A percentile compares a stretch with the other conserved stretches of the same genome.
phyloP scores from a whole-genome alignment of 2,113 vertebrate species.

The Odontophorus gujanensis region DNA sequence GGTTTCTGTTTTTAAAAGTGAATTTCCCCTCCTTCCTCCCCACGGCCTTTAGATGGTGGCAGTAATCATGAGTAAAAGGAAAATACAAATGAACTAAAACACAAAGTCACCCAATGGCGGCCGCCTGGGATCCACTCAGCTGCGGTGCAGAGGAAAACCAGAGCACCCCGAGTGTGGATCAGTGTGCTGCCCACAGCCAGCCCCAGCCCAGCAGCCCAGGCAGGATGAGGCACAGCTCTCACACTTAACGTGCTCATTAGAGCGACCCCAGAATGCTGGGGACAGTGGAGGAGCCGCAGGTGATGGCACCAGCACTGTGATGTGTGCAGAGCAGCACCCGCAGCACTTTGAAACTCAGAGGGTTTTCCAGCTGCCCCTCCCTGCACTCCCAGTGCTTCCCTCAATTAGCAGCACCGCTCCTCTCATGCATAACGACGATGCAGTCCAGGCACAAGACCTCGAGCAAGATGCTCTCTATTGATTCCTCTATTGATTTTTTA shows the following conservation, averaged over 20 bases:
- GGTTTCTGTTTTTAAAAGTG: slow-evolving; percentile 60
- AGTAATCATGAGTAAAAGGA: background rate
- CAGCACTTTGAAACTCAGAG: background rate
- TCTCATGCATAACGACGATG: slow-evolving; percentile 31
- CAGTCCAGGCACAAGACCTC: background rate
- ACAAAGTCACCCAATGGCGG: background rate
- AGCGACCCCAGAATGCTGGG: too few relatives aligned
- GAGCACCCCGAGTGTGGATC: background rate
- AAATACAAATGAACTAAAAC: background rate
- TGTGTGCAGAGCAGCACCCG: too few relatives aligned
- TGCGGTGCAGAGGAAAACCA: background rate
- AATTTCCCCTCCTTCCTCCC: background rate
- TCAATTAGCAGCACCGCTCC: slow-evolving; percentile 46
- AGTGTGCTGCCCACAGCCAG: background rate
- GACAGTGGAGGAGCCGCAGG: too few relatives aligned
- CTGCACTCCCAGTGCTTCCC: slow-evolving; percentile 29
- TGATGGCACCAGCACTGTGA: too few relatives aligned
- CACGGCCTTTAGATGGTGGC: slow-evolving; percentile 4
- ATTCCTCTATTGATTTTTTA: slow-evolving; percentile 58
- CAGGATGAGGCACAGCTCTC: too few relatives aligned
- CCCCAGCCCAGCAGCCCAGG: background rate
- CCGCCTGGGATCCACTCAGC: slow-evolving; percentile 17
- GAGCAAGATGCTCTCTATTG: slow-evolving; percentile 53
- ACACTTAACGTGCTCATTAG: too few relatives aligned
- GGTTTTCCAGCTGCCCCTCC: slow-evolving; percentile 7